Evolutionary conservation across 2,113 vertebrate species (phyloP).

Genomic region (Phocoena phocoena): DNA sequence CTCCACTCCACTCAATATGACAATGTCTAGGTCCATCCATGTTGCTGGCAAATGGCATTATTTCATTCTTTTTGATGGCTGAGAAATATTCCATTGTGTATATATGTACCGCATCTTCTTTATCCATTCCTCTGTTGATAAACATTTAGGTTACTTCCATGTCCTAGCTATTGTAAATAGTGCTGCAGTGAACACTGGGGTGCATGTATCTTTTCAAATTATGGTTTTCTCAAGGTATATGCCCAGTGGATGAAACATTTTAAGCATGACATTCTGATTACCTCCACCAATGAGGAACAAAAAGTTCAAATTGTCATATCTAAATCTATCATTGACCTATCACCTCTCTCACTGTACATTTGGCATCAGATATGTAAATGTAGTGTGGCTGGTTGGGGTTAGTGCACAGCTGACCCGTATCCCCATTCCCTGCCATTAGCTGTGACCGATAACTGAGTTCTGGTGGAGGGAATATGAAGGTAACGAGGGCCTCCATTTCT

Average conservation of each 20-base stretch:
- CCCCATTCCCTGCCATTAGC: neutral
- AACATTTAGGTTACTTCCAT: no score
- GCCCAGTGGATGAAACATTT: neutral
- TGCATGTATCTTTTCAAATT: no score
- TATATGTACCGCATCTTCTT: no score
- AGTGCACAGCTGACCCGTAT: rapidly evolving
- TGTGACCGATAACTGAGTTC: neutral
- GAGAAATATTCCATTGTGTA: no score
- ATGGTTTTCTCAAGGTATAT: no score
- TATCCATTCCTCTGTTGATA: no score
- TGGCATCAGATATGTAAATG: neutral
- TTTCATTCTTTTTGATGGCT: no score
- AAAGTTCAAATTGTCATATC: neutral
- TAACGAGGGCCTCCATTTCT: neutral
- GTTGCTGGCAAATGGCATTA: no score
- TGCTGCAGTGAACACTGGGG: no score
- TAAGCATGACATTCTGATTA: neutral
- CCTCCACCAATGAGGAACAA: neutral
- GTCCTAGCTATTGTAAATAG: no score
- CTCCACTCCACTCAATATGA: no score
- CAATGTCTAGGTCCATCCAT: no score
- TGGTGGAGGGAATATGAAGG: neutral
- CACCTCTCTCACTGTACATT: neutral
- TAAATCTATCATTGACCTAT: neutral
- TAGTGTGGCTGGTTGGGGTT: neutral